Evolutionary conservation across 2,888 invertebrate species (phyloP).

Genomic region (Minunthozetes semirufus): DNA sequence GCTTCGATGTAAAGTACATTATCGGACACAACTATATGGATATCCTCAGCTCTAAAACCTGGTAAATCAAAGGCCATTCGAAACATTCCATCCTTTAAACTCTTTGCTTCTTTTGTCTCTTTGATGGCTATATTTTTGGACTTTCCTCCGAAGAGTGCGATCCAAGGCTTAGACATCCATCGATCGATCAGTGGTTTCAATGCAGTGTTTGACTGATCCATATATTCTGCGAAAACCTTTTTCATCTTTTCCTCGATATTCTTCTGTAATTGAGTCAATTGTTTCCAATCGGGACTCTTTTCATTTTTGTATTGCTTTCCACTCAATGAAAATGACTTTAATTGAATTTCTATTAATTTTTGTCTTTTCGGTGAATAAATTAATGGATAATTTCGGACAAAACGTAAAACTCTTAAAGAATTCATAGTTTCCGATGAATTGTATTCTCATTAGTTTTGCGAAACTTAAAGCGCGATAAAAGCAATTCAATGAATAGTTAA

Average conservation of each 20-base stretch:
- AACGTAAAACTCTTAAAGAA: too few relatives aligned
- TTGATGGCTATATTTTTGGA: background rate
- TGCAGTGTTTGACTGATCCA: background rate
- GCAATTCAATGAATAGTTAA: too few relatives aligned
- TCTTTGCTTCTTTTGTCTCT: background rate
- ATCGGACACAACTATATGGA: background rate
- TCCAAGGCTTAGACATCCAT: background rate
- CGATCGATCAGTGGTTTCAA: background rate
- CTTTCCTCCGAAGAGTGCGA: background rate
- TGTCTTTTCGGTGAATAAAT: too few relatives aligned
- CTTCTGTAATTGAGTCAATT: background rate
- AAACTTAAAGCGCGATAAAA: too few relatives aligned
- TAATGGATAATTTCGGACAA: too few relatives aligned
- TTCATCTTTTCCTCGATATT: background rate
- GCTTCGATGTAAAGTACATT: background rate
- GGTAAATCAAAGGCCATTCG: slow-evolving; percentile 1
- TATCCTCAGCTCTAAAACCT: background rate
- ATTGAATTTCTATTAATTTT: background rate
- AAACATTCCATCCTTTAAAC: background rate
- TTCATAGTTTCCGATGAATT: too few relatives aligned
- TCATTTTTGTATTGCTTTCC: background rate
- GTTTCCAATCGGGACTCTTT: background rate
- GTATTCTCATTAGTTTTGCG: too few relatives aligned
- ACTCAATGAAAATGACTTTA: background rate
- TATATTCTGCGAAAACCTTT: background rate